Evolutionary conservation across 2,113 vertebrate genomes (phyloP).

Genomic region (Mungos mungo): DNA sequence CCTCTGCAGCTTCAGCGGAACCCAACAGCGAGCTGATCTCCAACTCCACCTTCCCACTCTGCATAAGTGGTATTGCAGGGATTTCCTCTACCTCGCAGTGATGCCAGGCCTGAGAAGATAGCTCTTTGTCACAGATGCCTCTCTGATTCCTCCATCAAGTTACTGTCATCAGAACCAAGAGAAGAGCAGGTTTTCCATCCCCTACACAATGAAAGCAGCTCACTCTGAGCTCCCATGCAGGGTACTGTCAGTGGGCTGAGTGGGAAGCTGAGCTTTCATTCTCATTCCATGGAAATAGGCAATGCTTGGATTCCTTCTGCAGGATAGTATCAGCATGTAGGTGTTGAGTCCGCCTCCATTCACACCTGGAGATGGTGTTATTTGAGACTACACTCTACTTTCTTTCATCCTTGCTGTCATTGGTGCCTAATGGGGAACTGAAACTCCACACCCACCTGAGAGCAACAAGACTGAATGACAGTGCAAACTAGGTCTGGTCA

Average conservation of each 20-base stretch:
- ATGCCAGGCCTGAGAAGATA: not conserved
- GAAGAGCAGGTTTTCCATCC: not conserved
- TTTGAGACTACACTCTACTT: not conserved
- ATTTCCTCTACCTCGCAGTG: not conserved
- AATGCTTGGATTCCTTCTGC: not conserved
- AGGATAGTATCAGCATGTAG: no score
- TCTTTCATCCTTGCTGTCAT: not conserved
- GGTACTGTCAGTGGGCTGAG: not conserved
- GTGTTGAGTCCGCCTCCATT: not conserved
- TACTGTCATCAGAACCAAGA: not conserved
- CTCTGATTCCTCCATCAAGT: not conserved
- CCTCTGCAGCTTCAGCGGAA: not conserved
- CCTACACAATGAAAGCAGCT: not conserved
- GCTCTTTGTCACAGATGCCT: not conserved
- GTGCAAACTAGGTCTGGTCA: not conserved
- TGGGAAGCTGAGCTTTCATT: not conserved
- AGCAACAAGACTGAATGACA: not conserved
- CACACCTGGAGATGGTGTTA: not conserved
- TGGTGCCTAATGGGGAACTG: not conserved
- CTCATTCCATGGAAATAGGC: not conserved
- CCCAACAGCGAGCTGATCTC: not conserved
- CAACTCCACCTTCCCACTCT: not conserved
- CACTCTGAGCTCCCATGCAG: not conserved
- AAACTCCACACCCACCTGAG: no score
- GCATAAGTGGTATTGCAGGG: not conserved